phyloP scores from a whole-genome alignment of 2,113 vertebrate genomes.

The Boulengerochromis microlepis region DNA sequence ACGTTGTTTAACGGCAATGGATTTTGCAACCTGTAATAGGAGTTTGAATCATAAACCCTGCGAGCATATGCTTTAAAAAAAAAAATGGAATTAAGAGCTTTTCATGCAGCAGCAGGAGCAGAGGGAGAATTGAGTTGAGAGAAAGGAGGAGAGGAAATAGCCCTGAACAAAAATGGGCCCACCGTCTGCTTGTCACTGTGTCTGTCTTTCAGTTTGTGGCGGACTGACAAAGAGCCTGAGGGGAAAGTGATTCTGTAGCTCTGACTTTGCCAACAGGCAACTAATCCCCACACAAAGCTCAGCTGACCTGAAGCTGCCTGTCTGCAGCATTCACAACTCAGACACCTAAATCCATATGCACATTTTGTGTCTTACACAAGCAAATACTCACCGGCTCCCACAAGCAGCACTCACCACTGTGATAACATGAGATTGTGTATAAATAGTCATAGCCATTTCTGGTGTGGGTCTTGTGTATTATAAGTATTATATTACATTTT shows the following conservation, averaged over 20 bases:
- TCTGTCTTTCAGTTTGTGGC: constrained; percentile 41
- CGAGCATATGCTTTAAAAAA: neutral
- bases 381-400: neutral
- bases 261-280: constrained; percentile 63
- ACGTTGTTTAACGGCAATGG: neutral
- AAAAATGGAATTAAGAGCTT: neutral
- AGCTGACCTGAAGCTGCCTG: constrained; percentile 50
- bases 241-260: constrained; percentile 47
- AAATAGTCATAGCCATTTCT: neutral
- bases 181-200: constrained; percentile 30
- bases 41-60: neutral
- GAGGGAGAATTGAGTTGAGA: constrained; percentile 20
- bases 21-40: neutral
- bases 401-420: neutral
- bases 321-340: constrained; percentile 31
- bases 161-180: constrained; percentile 28
- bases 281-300: constrained; percentile 59
- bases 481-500: neutral
- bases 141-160: constrained; percentile 25
- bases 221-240: constrained; percentile 50
- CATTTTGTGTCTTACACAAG: neutral
- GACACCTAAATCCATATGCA: constrained; percentile 26
- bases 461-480: neutral
- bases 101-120: neutral
- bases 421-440: neutral